phyloP scores from a whole-genome alignment of 2,113 vertebrate species.

The Isurus oxyrinchus region DNA sequence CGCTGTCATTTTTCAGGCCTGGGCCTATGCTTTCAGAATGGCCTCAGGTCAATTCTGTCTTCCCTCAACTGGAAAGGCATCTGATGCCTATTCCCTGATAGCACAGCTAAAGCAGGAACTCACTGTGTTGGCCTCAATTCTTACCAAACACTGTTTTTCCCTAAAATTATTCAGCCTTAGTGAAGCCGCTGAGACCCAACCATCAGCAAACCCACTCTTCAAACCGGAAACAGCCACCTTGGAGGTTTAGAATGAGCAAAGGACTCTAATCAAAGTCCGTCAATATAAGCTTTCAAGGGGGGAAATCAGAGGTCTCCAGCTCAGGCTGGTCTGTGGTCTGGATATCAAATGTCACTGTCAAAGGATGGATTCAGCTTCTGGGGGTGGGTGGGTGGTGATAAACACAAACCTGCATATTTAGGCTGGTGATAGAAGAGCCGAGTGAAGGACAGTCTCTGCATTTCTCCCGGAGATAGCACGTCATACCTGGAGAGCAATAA shows the following conservation, averaged over 20 bases:
- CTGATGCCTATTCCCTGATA: not conserved
- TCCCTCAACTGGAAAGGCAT: no score
- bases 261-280: not conserved
- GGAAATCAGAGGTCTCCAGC: not conserved
- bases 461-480: conserved; percentile 88
- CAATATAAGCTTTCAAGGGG: not conserved
- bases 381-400: not conserved
- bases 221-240: not conserved
- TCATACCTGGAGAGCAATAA: conserved; percentile 70
- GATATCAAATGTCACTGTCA: not conserved
- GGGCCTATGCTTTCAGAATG: not conserved
- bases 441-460: conserved; percentile 88
- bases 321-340: not conserved
- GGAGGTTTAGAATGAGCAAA: not conserved
- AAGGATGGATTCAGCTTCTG: not conserved
- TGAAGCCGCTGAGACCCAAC: not conserved
- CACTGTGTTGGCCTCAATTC: not conserved
- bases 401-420: conserved; percentile 76
- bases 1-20: not conserved
- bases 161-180: not conserved
- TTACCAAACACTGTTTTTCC: not conserved
- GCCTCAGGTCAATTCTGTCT: not conserved
- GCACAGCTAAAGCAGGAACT: not conserved
- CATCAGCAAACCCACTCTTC: not conserved
- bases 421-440: conserved; percentile 95